A percentile compares a stretch with the other conserved stretches of the same genome.
phyloP scores from a whole-genome alignment of 37 sponge, comb jelly and placozoan genomes.

The Lycopodina hypogea region DNA sequence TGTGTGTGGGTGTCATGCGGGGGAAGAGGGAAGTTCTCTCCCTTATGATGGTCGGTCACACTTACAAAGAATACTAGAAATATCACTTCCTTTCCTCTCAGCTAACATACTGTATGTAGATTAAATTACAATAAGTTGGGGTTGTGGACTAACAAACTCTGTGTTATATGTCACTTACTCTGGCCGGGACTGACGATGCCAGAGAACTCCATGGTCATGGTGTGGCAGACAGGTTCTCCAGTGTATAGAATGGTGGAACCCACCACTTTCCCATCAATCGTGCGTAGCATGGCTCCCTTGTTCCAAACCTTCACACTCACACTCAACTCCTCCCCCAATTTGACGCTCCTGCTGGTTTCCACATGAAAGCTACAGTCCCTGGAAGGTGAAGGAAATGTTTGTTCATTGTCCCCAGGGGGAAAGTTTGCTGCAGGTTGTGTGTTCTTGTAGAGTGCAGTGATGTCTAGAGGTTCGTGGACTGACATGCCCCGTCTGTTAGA shows the following conservation, averaged over 20 bases:
- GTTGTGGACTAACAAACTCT: no score
- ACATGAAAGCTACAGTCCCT: slow-evolving; percentile 67
- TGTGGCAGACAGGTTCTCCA: slow-evolving; percentile 42
- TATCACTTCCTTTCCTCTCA: no score
- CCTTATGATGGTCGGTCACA: no score
- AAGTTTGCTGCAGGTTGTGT: neutral
- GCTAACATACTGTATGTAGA: no score
- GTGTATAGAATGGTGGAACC: slow-evolving; percentile 50
- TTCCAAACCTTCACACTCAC: slow-evolving; percentile 46
- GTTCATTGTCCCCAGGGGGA: neutral
- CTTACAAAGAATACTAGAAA: no score
- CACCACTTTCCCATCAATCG: slow-evolving; percentile 69
- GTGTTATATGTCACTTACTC: slow-evolving; percentile 43
- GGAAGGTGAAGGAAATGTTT: slow-evolving; percentile 17
- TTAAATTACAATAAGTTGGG: no score
- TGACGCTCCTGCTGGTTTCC: slow-evolving; percentile 12
- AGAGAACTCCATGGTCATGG: slow-evolving; percentile 73
- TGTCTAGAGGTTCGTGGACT: neutral
- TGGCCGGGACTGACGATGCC: slow-evolving; percentile 70
- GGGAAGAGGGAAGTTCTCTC: no score
- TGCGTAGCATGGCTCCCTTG: slow-evolving; percentile 49
- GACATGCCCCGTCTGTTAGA: neutral
- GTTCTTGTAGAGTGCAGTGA: slow-evolving; percentile 38
- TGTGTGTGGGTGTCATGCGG: no score
- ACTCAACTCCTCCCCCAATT: slow-evolving; percentile 42